Evolutionary conservation across 2,888 invertebrate species (phyloP), one percentile per base, ranked within the genome.

Genomic region (Nycteola revayana): DNA sequence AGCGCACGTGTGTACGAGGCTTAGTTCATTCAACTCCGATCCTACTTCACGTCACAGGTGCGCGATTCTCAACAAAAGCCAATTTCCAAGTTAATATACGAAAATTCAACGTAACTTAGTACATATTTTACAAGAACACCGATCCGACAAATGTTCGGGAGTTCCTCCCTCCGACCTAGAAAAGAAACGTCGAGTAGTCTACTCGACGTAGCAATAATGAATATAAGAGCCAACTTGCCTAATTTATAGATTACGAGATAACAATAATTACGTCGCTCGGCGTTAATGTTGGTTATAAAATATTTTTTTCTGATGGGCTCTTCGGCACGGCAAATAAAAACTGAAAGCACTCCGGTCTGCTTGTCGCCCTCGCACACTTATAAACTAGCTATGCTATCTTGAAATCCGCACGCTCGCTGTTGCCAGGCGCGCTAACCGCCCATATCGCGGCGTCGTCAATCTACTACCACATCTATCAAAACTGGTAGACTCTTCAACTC

Each of bases 371-470:
- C 55, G 46, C 43, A 45, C 40, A 51, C 47, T 53, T 61, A 49
- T 54, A 66, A 59, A 49, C 42, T 41, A 39, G 30, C 28, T 14
- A 3, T 2, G 2, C 14, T 56, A 61, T 36, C 42, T 47, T 41
- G 27, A 36, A 41, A 36, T 38, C 36, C 39, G 43, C 37, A 42
- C 37, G 11, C 27, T 29, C 32, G 42, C 52, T 66, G 73, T 74
- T 73, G 59, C 74, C 61, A 72, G 38, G 66, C 52, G 42, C 34
- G 31, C 42, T 49, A 68, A 24, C 59, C 62, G 48, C 32, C 45
- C 11, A 47, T 63, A 58, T 61, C 39, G 28, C 43, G 42, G 27
- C 53, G 58, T 18, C 39, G 1, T 30, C 25, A 36, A 36, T 33
- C 36, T 37, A 14, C 29, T 49, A 17, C 26, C 21, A 14, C 25